Evolutionary conservation across 1,140 invertebrate species (phyloP).

Genomic region (Aphelinus atriplicis): DNA sequence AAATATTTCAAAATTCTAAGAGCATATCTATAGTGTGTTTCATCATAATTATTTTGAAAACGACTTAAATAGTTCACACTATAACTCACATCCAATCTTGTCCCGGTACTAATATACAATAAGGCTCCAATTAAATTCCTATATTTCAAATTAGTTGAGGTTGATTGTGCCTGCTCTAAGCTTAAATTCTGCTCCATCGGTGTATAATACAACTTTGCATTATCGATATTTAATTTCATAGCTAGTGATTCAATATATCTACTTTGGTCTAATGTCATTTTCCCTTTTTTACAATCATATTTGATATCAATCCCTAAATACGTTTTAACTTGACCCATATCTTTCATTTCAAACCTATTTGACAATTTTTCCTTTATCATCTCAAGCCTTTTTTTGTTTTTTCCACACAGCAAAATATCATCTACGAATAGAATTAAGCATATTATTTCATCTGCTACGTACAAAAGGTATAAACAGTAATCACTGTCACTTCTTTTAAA

Average conservation of each 20-base stretch:
- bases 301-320: neutral
- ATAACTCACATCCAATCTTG: slow-evolving; percentile 49
- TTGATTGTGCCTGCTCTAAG: neutral
- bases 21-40: slow-evolving; percentile 43
- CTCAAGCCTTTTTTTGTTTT: neutral
- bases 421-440: neutral
- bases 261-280: neutral
- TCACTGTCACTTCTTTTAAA: neutral
- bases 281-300: neutral
- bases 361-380: neutral
- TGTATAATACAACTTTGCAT: slow-evolving; percentile 31
- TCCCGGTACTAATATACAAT: slow-evolving; percentile 47
- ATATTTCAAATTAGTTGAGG: slow-evolving; percentile 3
- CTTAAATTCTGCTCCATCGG: slow-evolving; percentile 34
- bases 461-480: neutral
- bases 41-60: slow-evolving; percentile 45
- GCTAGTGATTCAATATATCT: slow-evolving; percentile 36
- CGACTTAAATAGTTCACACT: slow-evolving; percentile 47
- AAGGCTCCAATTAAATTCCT: slow-evolving; percentile 44
- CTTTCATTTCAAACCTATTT: neutral
- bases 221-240: slow-evolving; percentile 35
- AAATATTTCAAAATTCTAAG: slow-evolving; percentile 49
- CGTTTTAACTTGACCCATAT: neutral
- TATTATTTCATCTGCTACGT: neutral
- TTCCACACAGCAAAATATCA: neutral